Percentiles rank a stretch among this genome's conserved stretches.
Evolutionary conservation across 2,888 invertebrate species (phyloP).

Genomic region (Cryptosula pallasiana): DNA sequence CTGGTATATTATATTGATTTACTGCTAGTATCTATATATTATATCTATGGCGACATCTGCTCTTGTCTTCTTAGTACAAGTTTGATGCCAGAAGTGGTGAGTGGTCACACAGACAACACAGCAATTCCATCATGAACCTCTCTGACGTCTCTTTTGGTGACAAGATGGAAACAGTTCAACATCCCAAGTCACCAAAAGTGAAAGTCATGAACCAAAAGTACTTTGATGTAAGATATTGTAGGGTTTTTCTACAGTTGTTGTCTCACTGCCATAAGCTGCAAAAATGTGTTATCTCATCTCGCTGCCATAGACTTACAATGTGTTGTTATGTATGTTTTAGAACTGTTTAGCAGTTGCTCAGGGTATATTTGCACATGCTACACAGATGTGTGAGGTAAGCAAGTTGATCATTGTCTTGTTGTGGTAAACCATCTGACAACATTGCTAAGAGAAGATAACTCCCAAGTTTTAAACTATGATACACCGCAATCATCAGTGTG

Average conservation of each 20-base stretch:
- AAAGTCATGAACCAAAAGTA: neutral
- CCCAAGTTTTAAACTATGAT: too few relatives aligned
- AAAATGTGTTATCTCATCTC: too few relatives aligned
- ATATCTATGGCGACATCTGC: too few relatives aligned
- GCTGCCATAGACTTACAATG: neutral
- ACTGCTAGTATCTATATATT: too few relatives aligned
- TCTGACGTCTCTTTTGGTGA: neutral
- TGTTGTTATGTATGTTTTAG: conserved; percentile 7
- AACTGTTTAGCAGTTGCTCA: neutral
- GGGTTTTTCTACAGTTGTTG: too few relatives aligned
- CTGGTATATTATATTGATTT: too few relatives aligned
- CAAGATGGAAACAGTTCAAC: neutral
- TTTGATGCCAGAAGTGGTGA: conserved; percentile 5
- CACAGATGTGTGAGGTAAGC: neutral
- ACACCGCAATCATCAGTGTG: too few relatives aligned
- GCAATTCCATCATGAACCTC: neutral
- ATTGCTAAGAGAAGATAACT: too few relatives aligned
- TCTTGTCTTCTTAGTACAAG: conserved; percentile 12
- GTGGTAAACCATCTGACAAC: too few relatives aligned
- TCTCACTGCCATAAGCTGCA: too few relatives aligned
- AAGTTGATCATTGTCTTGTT: too few relatives aligned
- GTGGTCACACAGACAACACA: neutral
- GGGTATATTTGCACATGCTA: neutral
- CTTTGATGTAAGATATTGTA: conserved; percentile 6
- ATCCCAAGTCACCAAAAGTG: neutral